Evolutionary conservation across 2,888 invertebrate genomes (phyloP).

Genomic region (Euphydryas editha): DNA sequence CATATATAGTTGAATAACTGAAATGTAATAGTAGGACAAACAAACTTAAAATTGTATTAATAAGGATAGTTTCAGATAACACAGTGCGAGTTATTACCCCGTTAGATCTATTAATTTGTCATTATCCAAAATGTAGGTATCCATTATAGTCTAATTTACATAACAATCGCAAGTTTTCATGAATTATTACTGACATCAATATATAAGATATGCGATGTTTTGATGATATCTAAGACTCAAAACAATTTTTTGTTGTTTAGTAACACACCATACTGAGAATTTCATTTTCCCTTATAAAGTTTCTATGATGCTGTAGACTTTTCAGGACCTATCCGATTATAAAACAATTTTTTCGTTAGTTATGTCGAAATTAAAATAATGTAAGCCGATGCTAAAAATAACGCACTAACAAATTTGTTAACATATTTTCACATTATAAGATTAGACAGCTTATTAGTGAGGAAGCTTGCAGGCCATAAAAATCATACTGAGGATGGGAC

Average conservation of each 20-base stretch:
- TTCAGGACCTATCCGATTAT: no score
- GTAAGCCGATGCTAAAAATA: no score
- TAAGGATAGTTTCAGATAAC: slow-evolving; percentile 7
- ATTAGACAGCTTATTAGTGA: no score
- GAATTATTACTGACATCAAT: slow-evolving; percentile 31
- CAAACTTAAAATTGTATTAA: neutral
- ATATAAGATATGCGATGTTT: slow-evolving; percentile 20
- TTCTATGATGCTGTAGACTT: no score
- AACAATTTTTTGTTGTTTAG: neutral
- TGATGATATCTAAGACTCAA: slow-evolving; percentile 6
- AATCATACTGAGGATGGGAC: no score
- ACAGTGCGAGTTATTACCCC: slow-evolving; percentile 10
- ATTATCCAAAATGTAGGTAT: slow-evolving; percentile 29
- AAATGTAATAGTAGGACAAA: neutral
- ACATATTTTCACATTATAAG: no score
- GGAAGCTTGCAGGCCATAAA: no score
- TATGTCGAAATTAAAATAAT: no score
- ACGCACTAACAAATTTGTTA: no score
- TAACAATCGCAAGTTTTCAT: slow-evolving; percentile 31
- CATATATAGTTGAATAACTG: neutral
- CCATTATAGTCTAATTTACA: slow-evolving; percentile 34
- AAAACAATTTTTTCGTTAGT: no score
- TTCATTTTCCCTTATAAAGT: no score
- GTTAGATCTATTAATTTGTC: slow-evolving; percentile 24
- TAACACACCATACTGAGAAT: neutral